Evolutionary conservation across 1,140 invertebrate species (phyloP), one percentile per base, ranked within the genome.

Genomic region (Chironomus striatipennis): DNA sequence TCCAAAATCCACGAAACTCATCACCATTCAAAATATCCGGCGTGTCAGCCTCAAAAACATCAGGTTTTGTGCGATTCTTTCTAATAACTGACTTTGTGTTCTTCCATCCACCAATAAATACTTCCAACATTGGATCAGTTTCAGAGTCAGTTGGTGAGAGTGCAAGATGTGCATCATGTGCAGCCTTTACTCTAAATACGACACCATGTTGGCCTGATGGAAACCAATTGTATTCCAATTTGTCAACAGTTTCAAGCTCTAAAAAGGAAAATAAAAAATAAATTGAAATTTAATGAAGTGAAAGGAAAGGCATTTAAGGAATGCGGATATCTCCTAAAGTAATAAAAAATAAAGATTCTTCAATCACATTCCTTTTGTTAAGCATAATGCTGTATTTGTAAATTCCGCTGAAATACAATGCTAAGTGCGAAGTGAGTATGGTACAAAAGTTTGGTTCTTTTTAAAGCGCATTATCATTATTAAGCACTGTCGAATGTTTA

Each of bases 21-120:
- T 88, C 87, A 2, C 78, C 84, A 78, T 86, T 89, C 47, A 94
- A 80, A 76, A 93, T 88, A 43, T 83, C 85, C 0, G 90, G 89
- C 3, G 91, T 93, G 17, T 89, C 87, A 7, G 85, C 86, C 80
- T 91, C 89, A 9, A 87, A 88, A 75, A 90, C 89, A 70, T 95
- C 92, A 6, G 92, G 92, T 79, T 93, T 92, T 3, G 87, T 85
- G 76, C 88, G 87, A 80, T 94, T 92, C 78, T 88, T 89, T 74
- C 92, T 88, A 78, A 94, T 91, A 0, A 92, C 90, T n/a, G 90
- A 92, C 83, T 93, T 94, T 73, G 85, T 84, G 79, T 94, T 94
- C 8, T 86, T 85, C 93, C 93, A 95, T 73, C 92, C 92, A 24
- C 93, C 93, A 76, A 95, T 86, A 81, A 94, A 93, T 12, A 91